Evolutionary conservation across 2,888 invertebrate genomes (phyloP), one percentile per base, ranked within the genome.

Genomic region (Monopis laevigella): DNA sequence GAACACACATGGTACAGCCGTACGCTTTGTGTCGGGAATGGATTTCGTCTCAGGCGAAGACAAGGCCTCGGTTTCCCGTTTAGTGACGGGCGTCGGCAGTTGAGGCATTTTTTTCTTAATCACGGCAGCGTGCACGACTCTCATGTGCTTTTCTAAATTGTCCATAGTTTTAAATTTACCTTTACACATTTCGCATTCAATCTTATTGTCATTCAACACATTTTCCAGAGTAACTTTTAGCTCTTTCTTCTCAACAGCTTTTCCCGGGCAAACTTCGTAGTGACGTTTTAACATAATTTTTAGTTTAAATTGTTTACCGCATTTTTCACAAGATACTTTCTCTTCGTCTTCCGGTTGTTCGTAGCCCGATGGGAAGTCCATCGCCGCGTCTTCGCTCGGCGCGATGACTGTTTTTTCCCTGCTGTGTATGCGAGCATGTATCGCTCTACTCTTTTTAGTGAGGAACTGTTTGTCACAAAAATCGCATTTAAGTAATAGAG

Each of bases 251-350:
- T 43, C 18, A 3, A 57, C 55, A 2, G 53, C 36, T 18, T 56
- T 62, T 14, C 11, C 7, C 3, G 8, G 17, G 43, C 80, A 80
- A 0, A 56, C 44, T 8, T 70, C 70, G 12, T 54, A 46, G 45
- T 82, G 81, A 1, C 78, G 62, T 38, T 78, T 80, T 36, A 82
- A 48, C 81, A 81, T 81, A 40, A 82, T 81, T 42, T 80, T 77
- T 32, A 81, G 51, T 51, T 81, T 82, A 48, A 81, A 82, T 1
- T 59, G 62, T 47, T 69, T 77, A 0, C 60, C 65, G 44, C 81
- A 82, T 46, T 59, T 66, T 1, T 69, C 61, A 42, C 81, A 82
- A 5, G 49, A 54, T 10, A 72, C 50, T 45, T 68, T 67, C 27
- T 72, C 67, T 3, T 71, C 71, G 24, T 43, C 40, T 11, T 21